Evolutionary conservation across 2,113 vertebrate genomes (phyloP), one percentile per base, ranked within the genome.

Genomic region (Zapornia atra): DNA sequence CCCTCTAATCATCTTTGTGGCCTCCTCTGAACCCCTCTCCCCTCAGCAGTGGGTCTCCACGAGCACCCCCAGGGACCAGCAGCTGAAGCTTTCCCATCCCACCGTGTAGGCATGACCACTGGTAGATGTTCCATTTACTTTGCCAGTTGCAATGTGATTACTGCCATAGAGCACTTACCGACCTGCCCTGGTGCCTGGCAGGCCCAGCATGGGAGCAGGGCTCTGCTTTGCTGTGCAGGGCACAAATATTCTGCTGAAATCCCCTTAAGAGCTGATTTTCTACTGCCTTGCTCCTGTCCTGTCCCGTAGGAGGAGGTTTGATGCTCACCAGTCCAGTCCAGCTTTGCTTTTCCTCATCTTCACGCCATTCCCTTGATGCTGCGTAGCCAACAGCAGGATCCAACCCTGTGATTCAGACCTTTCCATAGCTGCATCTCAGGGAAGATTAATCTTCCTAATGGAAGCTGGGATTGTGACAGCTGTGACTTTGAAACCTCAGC

Each of bases 31-130:
- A 46, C 44, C 17, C 17, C 44, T 44, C 44, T 18, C 17, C 17
- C 17, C 44, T 46, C 25, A 36, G 21, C 72, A 46, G 40, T 63
- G 60, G 20, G 22, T 69, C 38, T 70, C 46, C 15, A 1, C 19
- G 40, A 38, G 10, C 25, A 34, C 75, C 17, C 15, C 24, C 9
- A 24, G 22, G 28, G 36, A 51, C 12, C 31, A 72, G 38, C 38
- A 86, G 38, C 48, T 51, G 42, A 50, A 86, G 42, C 10, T 50
- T 80, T 65, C 40, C 48, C 9, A 17, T 72, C 48, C 21, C 22
- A 53, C 34, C 44, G 13, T 0, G 0, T 60, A 29, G 38, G 12
- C 42, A 36, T 0, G 1, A 16, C 14, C 11, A 8, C 28, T 28
- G 33, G n/a, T 36, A 59, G 65, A 6, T 44, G 36, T 51, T 63